Conservation (phyloP, 2,888 invertebrate genomes). For the Cephus pulcher region DNA sequence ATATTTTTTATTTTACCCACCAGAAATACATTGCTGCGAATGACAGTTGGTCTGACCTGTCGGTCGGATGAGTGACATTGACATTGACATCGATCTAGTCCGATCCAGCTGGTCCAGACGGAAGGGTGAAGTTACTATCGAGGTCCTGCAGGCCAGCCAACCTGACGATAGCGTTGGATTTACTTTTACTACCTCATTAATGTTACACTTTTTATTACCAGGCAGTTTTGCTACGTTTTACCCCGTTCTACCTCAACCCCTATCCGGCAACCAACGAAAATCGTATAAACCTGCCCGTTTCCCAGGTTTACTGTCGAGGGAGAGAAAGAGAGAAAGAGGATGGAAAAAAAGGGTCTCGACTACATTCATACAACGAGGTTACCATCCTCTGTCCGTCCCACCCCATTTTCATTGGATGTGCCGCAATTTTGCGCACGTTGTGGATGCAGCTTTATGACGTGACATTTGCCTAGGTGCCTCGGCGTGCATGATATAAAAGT, state of each 20-base stretch:
- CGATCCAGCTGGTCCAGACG: not conserved
- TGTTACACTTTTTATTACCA: slow-evolving; percentile 59
- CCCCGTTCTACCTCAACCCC: not conserved
- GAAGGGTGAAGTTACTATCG: not conserved
- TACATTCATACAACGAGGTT: not conserved
- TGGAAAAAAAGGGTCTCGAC: slow-evolving; percentile 21
- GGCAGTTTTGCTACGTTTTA: slow-evolving; percentile 25
- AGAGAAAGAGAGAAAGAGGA: slow-evolving; percentile 27
- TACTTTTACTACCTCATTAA: slow-evolving; percentile 61
- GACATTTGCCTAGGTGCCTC: slow-evolving; percentile 1
- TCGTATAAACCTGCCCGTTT: slow-evolving; percentile 45
- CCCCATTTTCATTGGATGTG: slow-evolving; percentile 4
- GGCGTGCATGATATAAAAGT: too few species aligned
- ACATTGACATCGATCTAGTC: not conserved
- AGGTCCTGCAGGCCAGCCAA: slow-evolving; percentile 10
- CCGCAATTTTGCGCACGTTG: not conserved
- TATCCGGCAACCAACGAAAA: slow-evolving; percentile 24
- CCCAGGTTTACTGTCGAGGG: slow-evolving; percentile 46
- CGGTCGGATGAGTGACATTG: not conserved
- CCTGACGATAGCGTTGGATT: slow-evolving; percentile 55
- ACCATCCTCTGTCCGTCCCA: slow-evolving; percentile 17
- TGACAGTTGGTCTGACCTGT: too few species aligned
- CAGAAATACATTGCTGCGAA: too few species aligned
- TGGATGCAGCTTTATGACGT: slow-evolving; percentile 4
- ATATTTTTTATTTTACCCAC: too few species aligned